phyloP scores from a whole-genome alignment of 2,113 vertebrate species.

The Equus quagga region DNA sequence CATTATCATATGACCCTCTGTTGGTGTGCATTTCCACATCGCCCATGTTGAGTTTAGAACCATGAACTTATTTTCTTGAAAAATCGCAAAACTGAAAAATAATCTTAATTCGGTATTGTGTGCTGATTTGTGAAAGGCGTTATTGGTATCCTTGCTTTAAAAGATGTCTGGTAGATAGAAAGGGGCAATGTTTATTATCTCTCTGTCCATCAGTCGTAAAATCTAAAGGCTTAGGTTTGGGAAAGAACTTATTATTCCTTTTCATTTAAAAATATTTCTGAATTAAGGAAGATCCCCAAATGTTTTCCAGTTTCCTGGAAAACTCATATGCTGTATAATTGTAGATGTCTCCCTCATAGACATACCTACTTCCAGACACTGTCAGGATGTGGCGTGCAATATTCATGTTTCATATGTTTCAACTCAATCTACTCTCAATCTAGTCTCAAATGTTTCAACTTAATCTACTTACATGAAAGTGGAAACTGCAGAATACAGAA shows the following conservation, averaged over 20 bases:
- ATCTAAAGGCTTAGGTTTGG: neutral
- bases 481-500: neutral
- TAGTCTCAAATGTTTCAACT: neutral
- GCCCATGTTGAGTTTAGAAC: neutral
- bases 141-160: neutral
- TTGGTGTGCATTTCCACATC: neutral
- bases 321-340: neutral
- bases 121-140: neutral
- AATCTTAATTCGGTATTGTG: neutral
- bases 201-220: neutral
- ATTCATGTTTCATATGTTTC: neutral
- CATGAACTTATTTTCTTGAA: neutral
- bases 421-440: neutral
- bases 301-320: constrained; percentile 28
- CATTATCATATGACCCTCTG: neutral
- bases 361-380: neutral
- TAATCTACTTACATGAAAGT: neutral
- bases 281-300: constrained; percentile 6
- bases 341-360: neutral
- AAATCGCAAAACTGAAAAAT: neutral
- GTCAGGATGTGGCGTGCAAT: neutral
- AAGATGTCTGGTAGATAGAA: neutral
- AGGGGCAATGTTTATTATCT: neutral
- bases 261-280: constrained; percentile 33
- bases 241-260: neutral